phyloP scores from a whole-genome alignment of 2,113 vertebrate species.

The Melanerpes aurifrons region DNA sequence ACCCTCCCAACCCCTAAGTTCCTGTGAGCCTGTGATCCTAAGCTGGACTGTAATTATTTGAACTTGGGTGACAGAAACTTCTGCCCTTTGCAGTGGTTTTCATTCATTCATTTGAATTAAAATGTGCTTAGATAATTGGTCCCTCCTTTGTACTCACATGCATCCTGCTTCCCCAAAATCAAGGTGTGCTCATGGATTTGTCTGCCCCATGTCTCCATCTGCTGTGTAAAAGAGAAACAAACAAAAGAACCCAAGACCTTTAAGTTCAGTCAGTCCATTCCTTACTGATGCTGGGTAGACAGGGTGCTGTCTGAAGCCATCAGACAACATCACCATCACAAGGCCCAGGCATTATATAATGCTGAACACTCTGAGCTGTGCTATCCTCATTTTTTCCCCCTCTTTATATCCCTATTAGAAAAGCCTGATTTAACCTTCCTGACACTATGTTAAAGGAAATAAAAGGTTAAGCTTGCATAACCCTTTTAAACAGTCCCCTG shows the following conservation, averaged over 20 bases:
- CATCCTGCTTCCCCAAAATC: neutral
- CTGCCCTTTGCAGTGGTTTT: neutral
- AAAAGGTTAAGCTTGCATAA: neutral
- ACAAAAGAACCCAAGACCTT: neutral
- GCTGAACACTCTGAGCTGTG: neutral
- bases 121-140: neutral
- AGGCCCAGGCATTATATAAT: neutral
- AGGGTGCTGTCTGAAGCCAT: neutral
- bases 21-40: neutral
- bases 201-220: neutral
- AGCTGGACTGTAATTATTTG: neutral
- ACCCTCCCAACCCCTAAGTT: no score
- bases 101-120: neutral
- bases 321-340: neutral
- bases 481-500: neutral
- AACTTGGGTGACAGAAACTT: neutral
- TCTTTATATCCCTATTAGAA: neutral
- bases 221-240: neutral
- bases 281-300: neutral
- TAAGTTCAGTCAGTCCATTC: neutral
- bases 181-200: neutral
- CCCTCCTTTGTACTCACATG: neutral
- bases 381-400: neutral
- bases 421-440: neutral
- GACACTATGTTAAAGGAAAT: neutral